Base-by-base conservation (phyloP, 2,113 vertebrate genomes). In the Nanorana parkeri region DNA sequence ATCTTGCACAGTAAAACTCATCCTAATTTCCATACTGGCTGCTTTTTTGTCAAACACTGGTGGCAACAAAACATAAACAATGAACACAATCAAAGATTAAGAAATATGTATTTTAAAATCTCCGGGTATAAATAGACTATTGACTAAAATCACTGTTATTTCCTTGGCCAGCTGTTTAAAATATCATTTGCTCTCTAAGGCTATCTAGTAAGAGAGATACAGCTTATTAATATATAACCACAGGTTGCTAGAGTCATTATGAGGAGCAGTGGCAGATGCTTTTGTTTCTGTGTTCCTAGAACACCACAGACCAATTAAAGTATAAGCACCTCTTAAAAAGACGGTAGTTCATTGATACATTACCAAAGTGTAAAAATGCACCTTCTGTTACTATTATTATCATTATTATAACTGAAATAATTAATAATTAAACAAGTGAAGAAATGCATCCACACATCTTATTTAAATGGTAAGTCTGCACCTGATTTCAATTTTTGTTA, bases 171-270 rank as follows among this genome's bases (percentile, higher is more conserved):
- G 68, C 68, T 69, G 68, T 69, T 52, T 69, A 47, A 69, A 69
- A 52, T 69, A 69, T 69, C 41, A 69, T 69, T 52, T 69, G 52
- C 68, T 69, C 68, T 69, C 68, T 69, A 69, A 69, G 47, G 68
- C 32, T 69, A 69, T 69, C 41, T 69, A 69, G n/a, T 52, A 69
- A 69, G n/a, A 69, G 15, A 69, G 68, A 52, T 51, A 16, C 17
- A 51, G 68, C 41, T 69, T 69, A 69, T 69, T 69, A 69, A 69
- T 69, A 69, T 47, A 69, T 69, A 69, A 69, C 47, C 68, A 69
- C 68, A 69, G 68, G 68, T 69, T 69, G 68, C 41, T 8, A 24
- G 41, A 69, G 68, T 69, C 68, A 69, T 24, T 26, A 24, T 21
- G 20, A 69, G 68, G 21, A 29, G 4, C 68, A 69, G 68, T 69